These are phyloP conservation scores for Dioctria rufipes DNA, from an alignment of 2,888 invertebrate genomes.

Conservation along the genomic window DNA sequence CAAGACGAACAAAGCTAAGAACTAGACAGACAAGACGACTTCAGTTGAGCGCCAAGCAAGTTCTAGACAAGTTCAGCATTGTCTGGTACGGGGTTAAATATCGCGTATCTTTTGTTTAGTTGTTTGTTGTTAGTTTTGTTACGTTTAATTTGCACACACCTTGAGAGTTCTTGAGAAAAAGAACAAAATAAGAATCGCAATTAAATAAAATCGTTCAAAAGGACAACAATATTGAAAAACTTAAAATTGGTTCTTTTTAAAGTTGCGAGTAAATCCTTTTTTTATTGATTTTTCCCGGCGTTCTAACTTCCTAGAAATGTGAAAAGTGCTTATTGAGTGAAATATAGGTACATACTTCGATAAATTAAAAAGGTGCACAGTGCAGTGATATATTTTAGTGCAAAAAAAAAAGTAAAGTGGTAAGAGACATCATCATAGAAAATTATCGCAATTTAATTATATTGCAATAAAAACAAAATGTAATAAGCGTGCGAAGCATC, in stretches of 20 bases:
- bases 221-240: too few relatives aligned
- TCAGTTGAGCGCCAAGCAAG: conserved; percentile 52
- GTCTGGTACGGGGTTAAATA: neutral
- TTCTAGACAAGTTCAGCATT: conserved; percentile 1
- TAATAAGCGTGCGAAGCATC: conserved; percentile 1
- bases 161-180: neutral
- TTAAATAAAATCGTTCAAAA: neutral
- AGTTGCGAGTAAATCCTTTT: neutral
- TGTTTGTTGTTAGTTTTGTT: conserved; percentile 30
- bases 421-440: too few relatives aligned
- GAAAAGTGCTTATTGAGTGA: too few relatives aligned
- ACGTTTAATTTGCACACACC: neutral
- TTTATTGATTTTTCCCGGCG: conserved; percentile 31
- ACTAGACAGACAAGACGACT: conserved; percentile 26
- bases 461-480: conserved; percentile 7
- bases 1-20: conserved; percentile 28
- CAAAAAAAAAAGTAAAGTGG: too few relatives aligned
- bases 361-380: too few relatives aligned
- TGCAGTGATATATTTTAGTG: too few relatives aligned
- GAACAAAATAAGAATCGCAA: neutral
- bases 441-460: neutral
- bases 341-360: too few relatives aligned
- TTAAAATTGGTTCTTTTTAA: too few relatives aligned
- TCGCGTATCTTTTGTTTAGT: neutral
- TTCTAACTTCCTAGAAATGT: neutral